Evolutionary conservation across 1,140 invertebrate genomes (phyloP), one percentile per base, ranked within the genome.

Genomic region (Ceratina australensis): DNA sequence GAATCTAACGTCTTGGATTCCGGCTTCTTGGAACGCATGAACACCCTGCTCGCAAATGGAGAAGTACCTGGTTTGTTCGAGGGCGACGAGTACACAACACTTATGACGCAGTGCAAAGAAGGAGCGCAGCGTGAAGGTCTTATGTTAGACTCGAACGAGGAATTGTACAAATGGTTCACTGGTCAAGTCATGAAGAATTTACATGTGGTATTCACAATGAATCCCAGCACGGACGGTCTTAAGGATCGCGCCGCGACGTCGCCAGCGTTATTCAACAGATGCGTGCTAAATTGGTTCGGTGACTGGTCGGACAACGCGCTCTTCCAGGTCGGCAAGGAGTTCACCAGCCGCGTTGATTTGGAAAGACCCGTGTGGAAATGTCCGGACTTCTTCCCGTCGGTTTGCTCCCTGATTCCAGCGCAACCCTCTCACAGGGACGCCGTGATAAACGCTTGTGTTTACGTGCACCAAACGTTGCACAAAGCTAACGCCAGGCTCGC

Each of bases 161-260:
- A 99, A 92, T 92, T 99, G 2, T 99, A 99, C 92, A 99, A 99
- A 93, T 96, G 96, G 96, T 99, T 99, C 90, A 99, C 99, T 0
- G 96, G 97, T 79, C 96, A 99, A 95, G 98, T 99, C 24, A 99
- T 99, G 97, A 96, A 96, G 80, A 99, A 99, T 93, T 93, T 99
- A 3, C 99, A 99, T 91, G 99, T 99, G 28, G 99, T 99, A 13
- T 99, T 99, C 90, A 99, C 99, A 0, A 99, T 99, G 99, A 99
- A 99, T 93, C 99, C 99, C 13, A 98, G 97, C 4, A 97, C 98
- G 0, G 98, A 99, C 90, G 99, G 98, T 0, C 93, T 99, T 5
- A 99, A 99, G 91, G 99, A 99, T 92, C 94, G 98, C 76, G 99
- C 99, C 3, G 97, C 99, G 3, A 99, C 99, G 0, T 99, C 98